A percentile compares a stretch with the other conserved stretches of the same genome.
These are phyloP conservation scores for Fistularia commersonii DNA, from an alignment of 2,797 vertebrate genomes.

Conservation along the genomic window DNA sequence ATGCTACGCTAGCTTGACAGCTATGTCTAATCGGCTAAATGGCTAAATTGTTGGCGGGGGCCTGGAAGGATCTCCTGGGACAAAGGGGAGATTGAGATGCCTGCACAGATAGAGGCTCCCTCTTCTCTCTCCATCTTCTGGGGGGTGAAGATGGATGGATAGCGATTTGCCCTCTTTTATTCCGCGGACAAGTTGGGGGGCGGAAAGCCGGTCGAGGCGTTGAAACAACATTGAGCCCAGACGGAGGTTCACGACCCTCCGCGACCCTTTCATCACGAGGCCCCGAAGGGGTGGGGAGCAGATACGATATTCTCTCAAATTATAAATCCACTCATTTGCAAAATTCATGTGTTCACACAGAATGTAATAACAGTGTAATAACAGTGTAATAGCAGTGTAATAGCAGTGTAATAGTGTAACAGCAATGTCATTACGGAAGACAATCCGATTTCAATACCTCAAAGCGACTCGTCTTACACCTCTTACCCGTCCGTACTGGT, in stretches of 20 bases:
- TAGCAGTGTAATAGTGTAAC: no score
- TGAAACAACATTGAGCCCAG: conserved; percentile 56
- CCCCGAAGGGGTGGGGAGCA: conserved; percentile 50
- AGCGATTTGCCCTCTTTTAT: conserved; percentile 63
- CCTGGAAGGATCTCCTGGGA: conserved; percentile 30
- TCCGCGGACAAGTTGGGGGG: no score
- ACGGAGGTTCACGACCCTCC: conserved; percentile 56
- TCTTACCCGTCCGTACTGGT: conserved; percentile 86
- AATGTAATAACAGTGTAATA: no score
- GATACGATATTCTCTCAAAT: conserved; percentile 60
- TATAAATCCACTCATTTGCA: conserved; percentile 59
- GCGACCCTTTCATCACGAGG: conserved; percentile 61
- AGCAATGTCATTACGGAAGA: no score
- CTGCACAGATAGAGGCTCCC: conserved; percentile 41
- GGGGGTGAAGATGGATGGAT: conserved; percentile 32
- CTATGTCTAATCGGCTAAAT: conserved; percentile 68
- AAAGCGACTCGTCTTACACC: conserved; percentile 24
- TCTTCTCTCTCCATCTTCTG: no score
- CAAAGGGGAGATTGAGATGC: conserved; percentile 62
- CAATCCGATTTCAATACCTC: no score
- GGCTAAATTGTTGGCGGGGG: conserved; percentile 51
- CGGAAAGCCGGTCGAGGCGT: conserved; percentile 41
- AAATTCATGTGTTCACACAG: no score
- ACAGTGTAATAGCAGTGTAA: no score
- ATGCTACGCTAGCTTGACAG: conserved; percentile 53